Percentiles rank a stretch among this genome's conserved stretches.
Evolutionary conservation across 2,888 invertebrate species (phyloP).

Genomic region (Chouioia cunea): DNA sequence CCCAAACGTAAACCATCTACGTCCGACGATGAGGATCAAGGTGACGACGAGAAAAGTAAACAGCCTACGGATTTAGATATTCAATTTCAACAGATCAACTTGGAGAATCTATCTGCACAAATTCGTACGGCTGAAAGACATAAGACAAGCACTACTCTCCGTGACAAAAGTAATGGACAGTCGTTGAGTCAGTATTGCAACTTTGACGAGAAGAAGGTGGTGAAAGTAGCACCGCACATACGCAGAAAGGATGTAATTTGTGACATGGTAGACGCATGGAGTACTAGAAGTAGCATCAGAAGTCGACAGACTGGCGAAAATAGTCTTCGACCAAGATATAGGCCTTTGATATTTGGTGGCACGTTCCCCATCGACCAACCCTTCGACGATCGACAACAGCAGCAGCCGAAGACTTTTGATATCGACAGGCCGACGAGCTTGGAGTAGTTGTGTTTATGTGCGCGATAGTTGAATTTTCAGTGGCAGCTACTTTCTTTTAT

Average conservation of each 20-base stretch:
- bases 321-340: slow-evolving; percentile 63
- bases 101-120: slow-evolving; percentile 51
- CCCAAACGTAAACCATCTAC: slow-evolving; percentile 25
- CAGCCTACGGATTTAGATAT: slow-evolving; percentile 63
- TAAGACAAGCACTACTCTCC: slow-evolving; percentile 13
- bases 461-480: slow-evolving; percentile 6
- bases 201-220: slow-evolving; percentile 64
- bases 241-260: slow-evolving; percentile 72
- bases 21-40: slow-evolving; percentile 30
- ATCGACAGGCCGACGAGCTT: slow-evolving; percentile 71
- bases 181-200: slow-evolving; percentile 62
- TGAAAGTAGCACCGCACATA: slow-evolving; percentile 65
- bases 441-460: slow-evolving; percentile 39
- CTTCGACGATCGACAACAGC: slow-evolving; percentile 48
- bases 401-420: slow-evolving; percentile 68
- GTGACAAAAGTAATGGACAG: slow-evolving; percentile 50
- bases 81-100: slow-evolving; percentile 58
- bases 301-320: too few relatives aligned
- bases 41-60: neutral
- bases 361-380: slow-evolving; percentile 90
- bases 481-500: neutral
- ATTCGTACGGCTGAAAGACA: neutral
- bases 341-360: slow-evolving; percentile 84
- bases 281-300: slow-evolving; percentile 52
- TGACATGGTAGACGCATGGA: slow-evolving; percentile 76